Evolutionary conservation across 2,888 invertebrate species (phyloP), one percentile per base, ranked within the genome.

Genomic region (Drosophila diplacantha): DNA sequence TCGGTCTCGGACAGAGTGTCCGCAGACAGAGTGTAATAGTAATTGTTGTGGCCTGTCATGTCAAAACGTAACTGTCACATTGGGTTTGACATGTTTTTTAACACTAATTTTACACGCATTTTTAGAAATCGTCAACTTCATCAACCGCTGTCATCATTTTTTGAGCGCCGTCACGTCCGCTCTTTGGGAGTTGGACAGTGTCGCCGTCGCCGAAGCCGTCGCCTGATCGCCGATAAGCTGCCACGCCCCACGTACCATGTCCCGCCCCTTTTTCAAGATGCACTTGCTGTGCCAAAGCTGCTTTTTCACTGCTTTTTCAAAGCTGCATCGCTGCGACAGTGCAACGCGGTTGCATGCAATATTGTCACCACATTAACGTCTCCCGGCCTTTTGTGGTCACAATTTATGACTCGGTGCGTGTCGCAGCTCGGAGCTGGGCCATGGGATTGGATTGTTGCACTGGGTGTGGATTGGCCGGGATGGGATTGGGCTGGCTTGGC

Each of bases 91-190:
- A 82, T 84, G 84, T 81, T 84, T 83, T 84, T 76, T 72, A 81
- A 81, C 81, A 81, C 84, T 76, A 76, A 81, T 81, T 81, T 81
- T 83, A 83, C 77, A 83, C 80, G 83, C 84, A 83, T 84, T 80
- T 81, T 81, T 81, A 81, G 84, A 81, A 84, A 81, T 81, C 84
- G 81, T 82, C 84, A 82, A 74, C 81, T 83, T 81, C 79, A 83
- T 83, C 81, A 81, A 59, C 81, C 75, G 79, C 81, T 83, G 83
- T 78, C 78, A 78, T 81, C 78, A 73, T 76, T 82, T 73, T 68
- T 64, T 57, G 60, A 67, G 71, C 78, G 75, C 72, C 55, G 72
- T 74, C 77, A 71, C 81, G 77, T 80, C 63, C 68, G 63, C 51
- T 52, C 37, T 46, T 56, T 18, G 22, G 35, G 20, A 60, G 64